Evolutionary conservation across 2,888 invertebrate genomes (phyloP).

Genomic region (Watsonalla binaria): DNA sequence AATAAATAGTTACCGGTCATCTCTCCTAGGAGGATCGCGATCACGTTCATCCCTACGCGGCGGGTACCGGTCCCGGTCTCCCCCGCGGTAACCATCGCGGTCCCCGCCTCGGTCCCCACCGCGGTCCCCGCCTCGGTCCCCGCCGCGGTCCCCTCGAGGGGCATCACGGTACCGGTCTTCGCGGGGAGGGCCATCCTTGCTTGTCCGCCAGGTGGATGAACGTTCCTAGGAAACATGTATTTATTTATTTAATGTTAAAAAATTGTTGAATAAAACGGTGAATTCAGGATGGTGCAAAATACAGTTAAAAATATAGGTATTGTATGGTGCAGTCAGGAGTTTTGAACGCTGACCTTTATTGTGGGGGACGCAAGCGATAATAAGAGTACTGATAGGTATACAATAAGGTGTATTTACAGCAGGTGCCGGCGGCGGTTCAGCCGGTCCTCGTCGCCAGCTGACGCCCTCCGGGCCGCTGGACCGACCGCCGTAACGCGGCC

Average conservation of each 20-base stretch:
- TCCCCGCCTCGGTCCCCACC: conserved; percentile 24
- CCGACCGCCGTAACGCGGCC: conserved; percentile 59
- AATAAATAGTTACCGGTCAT: conserved; percentile 23
- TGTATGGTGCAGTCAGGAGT: too few species aligned
- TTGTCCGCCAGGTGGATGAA: conserved; percentile 55
- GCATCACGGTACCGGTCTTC: conserved; percentile 48
- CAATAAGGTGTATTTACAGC: conserved; percentile 39
- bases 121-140: conserved; percentile 19
- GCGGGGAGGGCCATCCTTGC: conserved; percentile 48
- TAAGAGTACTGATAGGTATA: not conserved
- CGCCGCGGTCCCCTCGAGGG: conserved; percentile 37
- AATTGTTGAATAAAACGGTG: too few species aligned
- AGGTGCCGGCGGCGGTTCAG: conserved; percentile 52
- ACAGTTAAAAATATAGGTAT: too few species aligned
- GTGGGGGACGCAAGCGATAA: not conserved
- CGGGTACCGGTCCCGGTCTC: conserved; percentile 47
- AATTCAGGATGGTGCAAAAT: too few species aligned
- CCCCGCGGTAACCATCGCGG: conserved; percentile 26
- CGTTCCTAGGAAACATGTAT: conserved; percentile 50
- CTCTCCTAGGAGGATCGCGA: conserved; percentile 35
- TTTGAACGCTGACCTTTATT: too few species aligned
- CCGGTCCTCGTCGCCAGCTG: conserved; percentile 63
- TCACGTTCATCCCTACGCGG: conserved; percentile 54
- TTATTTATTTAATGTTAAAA: not conserved
- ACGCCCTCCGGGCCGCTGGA: conserved; percentile 59